Base-by-base conservation (phyloP, 2,797 vertebrate genomes). In the Cyprinodon diabolis region DNA sequence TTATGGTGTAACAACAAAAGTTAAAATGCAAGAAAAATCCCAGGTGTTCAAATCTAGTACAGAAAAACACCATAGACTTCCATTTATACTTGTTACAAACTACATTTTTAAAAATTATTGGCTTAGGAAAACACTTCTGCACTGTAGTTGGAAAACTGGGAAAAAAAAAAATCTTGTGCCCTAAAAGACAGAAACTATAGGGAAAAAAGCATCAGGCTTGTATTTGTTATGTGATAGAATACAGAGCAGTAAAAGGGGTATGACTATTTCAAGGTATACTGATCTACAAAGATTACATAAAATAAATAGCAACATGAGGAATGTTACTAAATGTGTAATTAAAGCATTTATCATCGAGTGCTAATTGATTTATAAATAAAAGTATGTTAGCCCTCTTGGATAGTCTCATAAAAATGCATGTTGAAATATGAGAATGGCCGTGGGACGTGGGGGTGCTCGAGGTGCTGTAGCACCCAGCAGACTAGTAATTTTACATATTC, bases 121-220 rank as follows among this genome's bases (percentile, higher is more conserved):
- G 2, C 40, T 8, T 43, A 43, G 40, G 40, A 8, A 43, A 43
- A 43, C 1, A 43, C 40, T 37, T 17, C 7, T 60, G 1, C 35
- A 9, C 35, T 60, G 7, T 35, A 17, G 8, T 58, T 35, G 7
- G 2, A 8, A 35, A 68, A 67, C 1, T 54, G 63, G 47, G 17
- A 74, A 76, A 3, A 62, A 56, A 47, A 21, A 71, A 76, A 71
- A 30, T 72, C 81, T 58, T 71, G 74, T 43, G 40, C 40, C 5
- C 40, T n/a, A 2, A 69, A 72, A 82, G 78, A 83, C 21, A 79
- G 57, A 85, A 60, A 87, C 86, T 43, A 13, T 43, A 69, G 80
- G 72, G 70, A 82, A 82, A 72, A 55, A 75, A 69, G 65, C 1
- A 5, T 43, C 40, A 23, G 81, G 19, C 30, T 21, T n/a, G 19